Evolutionary conservation across 2,797 vertebrate species (phyloP).

Genomic region (Takifugu rubripes): DNA sequence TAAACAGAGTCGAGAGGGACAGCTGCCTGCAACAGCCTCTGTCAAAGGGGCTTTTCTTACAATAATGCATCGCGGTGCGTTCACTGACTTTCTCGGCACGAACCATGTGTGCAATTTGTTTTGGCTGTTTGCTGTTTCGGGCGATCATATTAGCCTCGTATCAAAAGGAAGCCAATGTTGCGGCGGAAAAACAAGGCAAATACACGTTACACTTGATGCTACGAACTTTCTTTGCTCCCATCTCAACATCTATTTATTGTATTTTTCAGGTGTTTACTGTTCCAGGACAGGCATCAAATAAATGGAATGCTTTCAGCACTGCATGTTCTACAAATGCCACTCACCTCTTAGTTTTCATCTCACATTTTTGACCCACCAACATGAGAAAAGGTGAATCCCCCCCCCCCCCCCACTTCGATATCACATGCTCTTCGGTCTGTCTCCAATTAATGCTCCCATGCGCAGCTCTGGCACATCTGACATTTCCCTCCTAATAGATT

Average conservation of each 20-base stretch:
- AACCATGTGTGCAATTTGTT: not conserved
- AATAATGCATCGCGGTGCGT: not conserved
- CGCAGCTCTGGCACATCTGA: conserved; percentile 28
- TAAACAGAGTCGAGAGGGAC: no score
- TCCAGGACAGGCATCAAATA: not conserved
- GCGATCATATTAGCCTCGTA: not conserved
- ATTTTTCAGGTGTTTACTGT: not conserved
- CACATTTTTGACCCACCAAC: not conserved
- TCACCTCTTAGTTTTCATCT: not conserved
- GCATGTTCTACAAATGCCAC: not conserved
- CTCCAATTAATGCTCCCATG: conserved; percentile 34
- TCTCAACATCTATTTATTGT: not conserved
- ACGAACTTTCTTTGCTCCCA: not conserved
- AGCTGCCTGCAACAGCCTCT: not conserved
- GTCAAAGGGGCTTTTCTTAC: not conserved
- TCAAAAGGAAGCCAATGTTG: not conserved
- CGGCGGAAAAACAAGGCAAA: no score
- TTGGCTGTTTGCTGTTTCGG: not conserved
- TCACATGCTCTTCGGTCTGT: conserved; percentile 19
- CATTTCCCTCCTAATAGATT: conserved; percentile 45
- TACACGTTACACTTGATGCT: no score
- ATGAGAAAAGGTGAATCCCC: not conserved
- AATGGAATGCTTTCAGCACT: not conserved
- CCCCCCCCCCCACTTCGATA: conserved; percentile 12
- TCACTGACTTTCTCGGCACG: not conserved